Evolutionary conservation across 2,113 vertebrate species (phyloP).

Genomic region (Poecile atricapillus): DNA sequence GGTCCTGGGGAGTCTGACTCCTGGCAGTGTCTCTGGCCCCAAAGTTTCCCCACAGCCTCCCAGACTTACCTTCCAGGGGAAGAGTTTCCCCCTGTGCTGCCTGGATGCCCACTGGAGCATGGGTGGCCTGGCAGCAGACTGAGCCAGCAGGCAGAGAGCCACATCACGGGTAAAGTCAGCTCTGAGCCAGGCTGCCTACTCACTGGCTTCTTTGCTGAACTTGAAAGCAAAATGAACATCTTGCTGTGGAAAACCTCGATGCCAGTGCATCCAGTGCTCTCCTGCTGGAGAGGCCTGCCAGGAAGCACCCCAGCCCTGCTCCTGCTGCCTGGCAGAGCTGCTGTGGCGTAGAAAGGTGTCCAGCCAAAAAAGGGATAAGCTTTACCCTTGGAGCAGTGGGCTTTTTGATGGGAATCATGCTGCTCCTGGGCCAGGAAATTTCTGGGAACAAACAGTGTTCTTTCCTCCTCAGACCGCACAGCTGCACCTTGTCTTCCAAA

Average conservation of each 20-base stretch:
- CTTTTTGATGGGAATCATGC: background rate
- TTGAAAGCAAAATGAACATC: background rate
- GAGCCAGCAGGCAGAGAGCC: background rate
- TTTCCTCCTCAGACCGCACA: background rate
- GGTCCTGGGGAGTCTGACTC: background rate
- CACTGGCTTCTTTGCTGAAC: background rate
- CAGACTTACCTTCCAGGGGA: background rate
- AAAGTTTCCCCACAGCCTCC: background rate
- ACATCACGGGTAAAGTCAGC: accelerated
- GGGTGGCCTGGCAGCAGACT: background rate
- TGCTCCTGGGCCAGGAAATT: background rate
- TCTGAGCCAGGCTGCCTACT: background rate
- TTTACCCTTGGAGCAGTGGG: background rate
- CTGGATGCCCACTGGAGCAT: background rate
- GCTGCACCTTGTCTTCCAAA: background rate
- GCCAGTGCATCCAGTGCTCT: accelerated
- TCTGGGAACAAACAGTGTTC: background rate
- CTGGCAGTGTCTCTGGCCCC: background rate
- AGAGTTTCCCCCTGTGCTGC: background rate
- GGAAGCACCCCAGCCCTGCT: background rate
- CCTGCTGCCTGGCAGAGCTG: background rate
- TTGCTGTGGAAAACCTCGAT: background rate
- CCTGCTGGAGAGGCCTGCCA: background rate
- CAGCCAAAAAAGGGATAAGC: background rate
- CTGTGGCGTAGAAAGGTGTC: background rate